These are phyloP conservation scores for Sinocyclocheilus rhinocerous DNA, from an alignment of 2,113 vertebrate species.

Conservation along the genomic window DNA sequence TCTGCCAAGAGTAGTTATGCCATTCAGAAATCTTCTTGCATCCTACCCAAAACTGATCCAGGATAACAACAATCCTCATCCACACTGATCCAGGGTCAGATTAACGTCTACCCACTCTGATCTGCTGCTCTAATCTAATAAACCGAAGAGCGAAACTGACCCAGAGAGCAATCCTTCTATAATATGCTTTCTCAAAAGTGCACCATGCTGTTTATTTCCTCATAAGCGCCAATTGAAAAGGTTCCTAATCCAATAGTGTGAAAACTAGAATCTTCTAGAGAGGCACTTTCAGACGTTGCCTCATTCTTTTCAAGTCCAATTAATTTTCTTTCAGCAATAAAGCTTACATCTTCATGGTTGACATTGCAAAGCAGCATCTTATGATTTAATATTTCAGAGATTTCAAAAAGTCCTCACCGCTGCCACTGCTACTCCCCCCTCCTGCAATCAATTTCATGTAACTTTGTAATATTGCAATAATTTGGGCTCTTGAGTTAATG, in stretches of 20 bases:
- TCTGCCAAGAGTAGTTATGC: not conserved
- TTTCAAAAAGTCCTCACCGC: not conserved
- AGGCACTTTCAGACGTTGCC: constrained; percentile 11
- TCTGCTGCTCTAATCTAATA: constrained; percentile 29
- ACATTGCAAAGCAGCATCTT: constrained; percentile 54
- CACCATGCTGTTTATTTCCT: constrained; percentile 27
- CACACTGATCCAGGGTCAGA: constrained; percentile 10
- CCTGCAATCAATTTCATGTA: constrained; percentile 69
- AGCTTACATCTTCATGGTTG: constrained; percentile 67
- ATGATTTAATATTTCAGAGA: constrained; percentile 39
- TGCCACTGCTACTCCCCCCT: not conserved
- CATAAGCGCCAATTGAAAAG: not conserved
- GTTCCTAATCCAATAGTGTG: constrained; percentile 16
- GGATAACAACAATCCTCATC: constrained; percentile 44
- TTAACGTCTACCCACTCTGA: constrained; percentile 27
- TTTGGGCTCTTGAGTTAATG: constrained; percentile 68
- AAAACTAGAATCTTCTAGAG: constrained; percentile 35
- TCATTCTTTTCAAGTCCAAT: constrained; percentile 61
- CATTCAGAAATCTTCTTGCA: not conserved
- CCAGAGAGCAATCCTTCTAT: constrained; percentile 17
- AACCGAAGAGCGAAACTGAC: constrained; percentile 22
- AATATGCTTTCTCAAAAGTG: constrained; percentile 21
- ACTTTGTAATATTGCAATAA: constrained; percentile 67
- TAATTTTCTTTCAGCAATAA: constrained; percentile 63
- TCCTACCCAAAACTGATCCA: constrained; percentile 15